phyloP scores from a whole-genome alignment of 2,888 invertebrate species.

The Drosophila falleni region DNA sequence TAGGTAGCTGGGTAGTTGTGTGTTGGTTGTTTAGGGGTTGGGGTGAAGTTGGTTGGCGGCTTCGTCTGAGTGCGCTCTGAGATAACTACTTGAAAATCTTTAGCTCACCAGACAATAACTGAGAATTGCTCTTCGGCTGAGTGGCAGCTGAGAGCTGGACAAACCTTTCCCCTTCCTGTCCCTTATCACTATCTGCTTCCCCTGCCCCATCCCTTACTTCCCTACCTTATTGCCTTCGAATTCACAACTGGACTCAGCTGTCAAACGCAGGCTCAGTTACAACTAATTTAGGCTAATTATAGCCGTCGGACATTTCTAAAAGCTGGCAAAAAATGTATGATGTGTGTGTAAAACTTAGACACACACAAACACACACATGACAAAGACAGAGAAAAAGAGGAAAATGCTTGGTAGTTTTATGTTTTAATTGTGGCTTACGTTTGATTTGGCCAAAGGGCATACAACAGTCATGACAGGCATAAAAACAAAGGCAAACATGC shows the following conservation, averaged over 20 bases:
- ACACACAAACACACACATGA: slow-evolving; percentile 9
- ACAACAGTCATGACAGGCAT: slow-evolving; percentile 75
- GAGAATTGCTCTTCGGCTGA: slow-evolving; percentile 36
- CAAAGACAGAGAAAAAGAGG: slow-evolving; percentile 8
- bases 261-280: slow-evolving; percentile 66
- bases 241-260: slow-evolving; percentile 44
- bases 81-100: slow-evolving; percentile 45
- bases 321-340: slow-evolving; percentile 59
- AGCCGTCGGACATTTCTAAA: slow-evolving; percentile 49
- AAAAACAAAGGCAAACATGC: slow-evolving; percentile 75
- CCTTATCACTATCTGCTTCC: no score
- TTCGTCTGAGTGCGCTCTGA: slow-evolving; percentile 44
- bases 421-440: slow-evolving; percentile 79
- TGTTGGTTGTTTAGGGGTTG: background rate
- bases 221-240: background rate
- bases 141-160: slow-evolving; percentile 30
- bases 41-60: slow-evolving; percentile 8
- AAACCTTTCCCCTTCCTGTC: background rate
- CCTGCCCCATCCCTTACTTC: background rate
- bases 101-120: slow-evolving; percentile 33
- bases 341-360: slow-evolving; percentile 47
- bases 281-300: slow-evolving; percentile 76
- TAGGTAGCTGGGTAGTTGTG: background rate
- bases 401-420: slow-evolving; percentile 64
- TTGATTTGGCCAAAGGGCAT: slow-evolving; percentile 75